These are phyloP conservation scores for Orius laevigatus DNA, from an alignment of 1,140 invertebrate genomes.

Conservation along the genomic window DNA sequence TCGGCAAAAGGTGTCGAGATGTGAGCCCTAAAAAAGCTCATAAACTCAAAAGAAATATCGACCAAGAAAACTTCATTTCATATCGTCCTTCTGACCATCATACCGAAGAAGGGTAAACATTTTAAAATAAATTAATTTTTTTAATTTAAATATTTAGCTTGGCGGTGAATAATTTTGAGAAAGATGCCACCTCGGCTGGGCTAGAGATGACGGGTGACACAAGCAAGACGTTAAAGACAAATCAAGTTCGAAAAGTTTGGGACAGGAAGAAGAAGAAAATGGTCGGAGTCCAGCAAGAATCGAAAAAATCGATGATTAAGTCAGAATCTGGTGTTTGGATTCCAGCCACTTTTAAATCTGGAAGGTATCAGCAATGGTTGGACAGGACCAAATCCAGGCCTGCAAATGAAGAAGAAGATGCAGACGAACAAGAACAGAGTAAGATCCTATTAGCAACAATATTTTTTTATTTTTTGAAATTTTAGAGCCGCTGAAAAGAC, in stretches of 20 bases:
- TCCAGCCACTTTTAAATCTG: slow-evolving; percentile 81
- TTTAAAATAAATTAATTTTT: slow-evolving; percentile 8
- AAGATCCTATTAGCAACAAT: background rate
- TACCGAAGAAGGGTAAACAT: slow-evolving; percentile 67
- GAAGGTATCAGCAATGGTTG: slow-evolving; percentile 76
- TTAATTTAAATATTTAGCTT: slow-evolving; percentile 40
- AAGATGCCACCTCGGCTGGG: slow-evolving; percentile 50
- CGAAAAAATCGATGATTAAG: slow-evolving; percentile 54
- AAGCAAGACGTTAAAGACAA: slow-evolving; percentile 37
- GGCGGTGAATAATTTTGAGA: slow-evolving; percentile 56
- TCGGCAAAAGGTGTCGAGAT: slow-evolving; percentile 35
- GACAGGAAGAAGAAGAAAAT: slow-evolving; percentile 87
- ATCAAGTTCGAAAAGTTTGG: slow-evolving; percentile 46
- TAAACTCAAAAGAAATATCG: slow-evolving; percentile 34
- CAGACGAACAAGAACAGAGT: slow-evolving; percentile 31
- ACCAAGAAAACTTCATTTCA: slow-evolving; percentile 69
- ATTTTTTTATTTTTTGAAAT: background rate
- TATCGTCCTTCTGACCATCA: slow-evolving; percentile 72
- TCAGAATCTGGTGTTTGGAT: slow-evolving; percentile 92
- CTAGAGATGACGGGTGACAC: slow-evolving; percentile 71
- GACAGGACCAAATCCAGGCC: slow-evolving; percentile 58
- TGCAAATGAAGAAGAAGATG: slow-evolving; percentile 38
- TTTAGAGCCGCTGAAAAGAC: slow-evolving; percentile 2
- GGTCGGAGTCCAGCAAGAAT: slow-evolving; percentile 42
- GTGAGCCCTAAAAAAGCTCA: slow-evolving; percentile 29